Conservation (phyloP, 2,797 vertebrate genomes). For the Meda fulgida region DNA sequence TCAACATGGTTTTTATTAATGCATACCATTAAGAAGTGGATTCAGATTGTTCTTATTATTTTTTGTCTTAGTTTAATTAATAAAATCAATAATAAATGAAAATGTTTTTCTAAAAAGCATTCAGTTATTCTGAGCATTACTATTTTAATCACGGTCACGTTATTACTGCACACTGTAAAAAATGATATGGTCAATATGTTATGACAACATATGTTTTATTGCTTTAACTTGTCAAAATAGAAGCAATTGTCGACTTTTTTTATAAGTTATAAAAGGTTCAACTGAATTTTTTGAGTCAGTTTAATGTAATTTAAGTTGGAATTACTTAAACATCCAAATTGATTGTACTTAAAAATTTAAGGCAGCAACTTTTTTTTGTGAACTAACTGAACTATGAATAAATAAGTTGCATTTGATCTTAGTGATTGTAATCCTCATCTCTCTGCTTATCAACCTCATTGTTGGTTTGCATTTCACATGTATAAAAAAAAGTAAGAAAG, state of each 20-base stretch:
- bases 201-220: no score
- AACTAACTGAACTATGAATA: not conserved
- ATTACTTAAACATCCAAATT: no score
- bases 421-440: not conserved
- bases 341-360: no score
- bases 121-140: not conserved
- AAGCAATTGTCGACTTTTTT: no score
- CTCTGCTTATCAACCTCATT: not conserved
- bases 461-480: not conserved
- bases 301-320: no score
- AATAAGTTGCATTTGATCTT: not conserved
- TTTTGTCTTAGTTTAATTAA: not conserved
- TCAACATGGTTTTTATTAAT: not conserved
- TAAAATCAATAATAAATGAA: not conserved
- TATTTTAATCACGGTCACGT: not conserved
- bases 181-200: no score
- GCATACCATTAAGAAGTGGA: not conserved
- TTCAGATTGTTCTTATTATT: not conserved
- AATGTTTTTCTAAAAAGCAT: constrained; percentile 1
- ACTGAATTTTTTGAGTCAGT: no score
- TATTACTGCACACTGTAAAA: not conserved
- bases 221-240: no score
- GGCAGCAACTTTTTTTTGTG: no score
- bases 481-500: not conserved
- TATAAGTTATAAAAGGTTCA: no score